Conservation (phyloP, 2,888 invertebrate genomes). For the Lithophane socia region DNA sequence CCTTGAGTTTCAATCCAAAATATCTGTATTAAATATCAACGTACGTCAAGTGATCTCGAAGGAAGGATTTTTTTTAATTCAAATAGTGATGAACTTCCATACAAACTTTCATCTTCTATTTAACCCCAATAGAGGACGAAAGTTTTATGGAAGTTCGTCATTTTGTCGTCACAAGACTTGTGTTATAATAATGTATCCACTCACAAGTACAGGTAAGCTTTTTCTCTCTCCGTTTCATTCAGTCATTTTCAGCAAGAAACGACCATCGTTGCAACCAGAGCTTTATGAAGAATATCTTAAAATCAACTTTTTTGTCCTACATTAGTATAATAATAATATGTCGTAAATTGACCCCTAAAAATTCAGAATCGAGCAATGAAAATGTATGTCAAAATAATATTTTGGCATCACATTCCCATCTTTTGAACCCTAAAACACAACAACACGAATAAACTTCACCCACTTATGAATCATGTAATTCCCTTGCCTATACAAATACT, state of each 20-base stretch:
- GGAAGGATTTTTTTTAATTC: no score
- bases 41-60: no score
- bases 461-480: slow-evolving; percentile 50
- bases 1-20: no score
- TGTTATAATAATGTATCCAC: no score
- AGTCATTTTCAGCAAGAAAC: neutral
- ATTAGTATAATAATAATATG: neutral
- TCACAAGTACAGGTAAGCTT: neutral
- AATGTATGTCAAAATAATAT: slow-evolving; percentile 18
- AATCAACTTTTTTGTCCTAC: neutral
- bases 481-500: slow-evolving; percentile 34
- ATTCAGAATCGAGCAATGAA: neutral
- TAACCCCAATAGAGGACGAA: no score
- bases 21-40: no score
- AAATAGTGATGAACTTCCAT: no score
- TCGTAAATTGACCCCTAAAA: no score
- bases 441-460: slow-evolving; percentile 51
- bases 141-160: no score
- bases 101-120: no score
- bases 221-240: neutral
- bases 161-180: no score
- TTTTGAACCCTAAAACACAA: slow-evolving; percentile 36
- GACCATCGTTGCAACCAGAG: neutral
- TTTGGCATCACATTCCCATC: slow-evolving; percentile 1
- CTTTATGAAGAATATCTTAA: neutral